Percentiles rank a stretch among this genome's conserved stretches.
Evolutionary conservation across 2,888 invertebrate species (phyloP).

Genomic region (Lasius fuliginosus): DNA sequence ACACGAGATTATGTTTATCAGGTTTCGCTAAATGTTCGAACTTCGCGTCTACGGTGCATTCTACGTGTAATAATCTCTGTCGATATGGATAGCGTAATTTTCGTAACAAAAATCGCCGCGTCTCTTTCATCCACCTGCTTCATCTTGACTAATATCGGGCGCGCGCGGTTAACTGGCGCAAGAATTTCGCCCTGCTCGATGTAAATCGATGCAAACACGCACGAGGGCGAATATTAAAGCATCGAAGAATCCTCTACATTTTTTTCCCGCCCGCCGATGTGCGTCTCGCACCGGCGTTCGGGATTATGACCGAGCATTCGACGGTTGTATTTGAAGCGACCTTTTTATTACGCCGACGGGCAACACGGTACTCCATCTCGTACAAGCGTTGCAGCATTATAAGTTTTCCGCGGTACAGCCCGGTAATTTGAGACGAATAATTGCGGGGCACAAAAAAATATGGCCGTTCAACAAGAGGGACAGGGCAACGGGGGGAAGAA

Average conservation of each 20-base stretch:
- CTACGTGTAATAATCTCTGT: background rate
- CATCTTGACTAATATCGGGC: slow-evolving; percentile 18
- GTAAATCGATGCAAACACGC: slow-evolving; percentile 31
- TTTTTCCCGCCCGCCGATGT: slow-evolving; percentile 5
- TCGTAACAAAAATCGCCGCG: background rate
- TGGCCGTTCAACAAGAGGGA: slow-evolving; percentile 75
- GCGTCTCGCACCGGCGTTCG: background rate
- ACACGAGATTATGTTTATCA: background rate
- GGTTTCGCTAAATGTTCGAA: background rate
- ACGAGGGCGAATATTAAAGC: slow-evolving; percentile 13
- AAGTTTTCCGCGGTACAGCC: slow-evolving; percentile 79
- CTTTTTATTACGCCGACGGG: slow-evolving; percentile 63
- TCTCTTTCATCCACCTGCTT: slow-evolving; percentile 5
- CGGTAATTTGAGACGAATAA: slow-evolving; percentile 83
- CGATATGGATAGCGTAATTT: background rate
- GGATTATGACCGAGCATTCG: slow-evolving; percentile 53
- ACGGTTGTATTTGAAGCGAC: slow-evolving; percentile 50
- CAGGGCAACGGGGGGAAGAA: background rate
- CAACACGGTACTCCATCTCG: slow-evolving; percentile 54
- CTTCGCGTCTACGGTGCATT: background rate
- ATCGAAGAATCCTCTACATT: slow-evolving; percentile 21
- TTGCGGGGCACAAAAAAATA: slow-evolving; percentile 81
- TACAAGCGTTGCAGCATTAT: slow-evolving; percentile 60
- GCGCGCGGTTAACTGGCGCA: background rate
- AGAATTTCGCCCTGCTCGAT: slow-evolving; percentile 20